A percentile compares a stretch with the other conserved stretches of the same genome.
Conservation (phyloP, 1,140 invertebrate species). For the Drosophila ogumai region DNA sequence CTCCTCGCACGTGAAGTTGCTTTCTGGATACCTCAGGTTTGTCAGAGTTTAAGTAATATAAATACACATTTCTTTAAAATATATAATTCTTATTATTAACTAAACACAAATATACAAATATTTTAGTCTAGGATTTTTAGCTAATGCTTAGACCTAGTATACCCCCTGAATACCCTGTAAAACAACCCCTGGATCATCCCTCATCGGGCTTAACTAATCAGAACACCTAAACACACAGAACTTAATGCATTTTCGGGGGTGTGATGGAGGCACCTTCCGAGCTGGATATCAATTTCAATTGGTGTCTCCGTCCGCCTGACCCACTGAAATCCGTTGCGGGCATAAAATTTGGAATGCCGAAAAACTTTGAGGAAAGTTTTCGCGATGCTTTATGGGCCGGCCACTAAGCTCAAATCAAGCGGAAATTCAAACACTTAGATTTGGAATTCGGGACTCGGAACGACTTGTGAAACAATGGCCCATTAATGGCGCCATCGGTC, state of each 20-base stretch:
- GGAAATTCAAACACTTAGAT: constrained; percentile 50
- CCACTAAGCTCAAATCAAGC: constrained; percentile 66
- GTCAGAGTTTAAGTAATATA: background rate
- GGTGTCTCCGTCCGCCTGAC: constrained; percentile 51
- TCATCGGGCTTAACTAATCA: background rate
- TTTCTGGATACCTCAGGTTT: background rate
- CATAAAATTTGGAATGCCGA: constrained; percentile 64
- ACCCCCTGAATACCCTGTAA: background rate
- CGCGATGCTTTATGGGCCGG: constrained; percentile 58
- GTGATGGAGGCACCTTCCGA: constrained; percentile 38
- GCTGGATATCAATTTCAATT: constrained; percentile 61
- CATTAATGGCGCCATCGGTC: constrained; percentile 66
- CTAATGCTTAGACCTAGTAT: background rate
- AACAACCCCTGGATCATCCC: constrained; percentile 7
- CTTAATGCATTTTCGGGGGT: constrained; percentile 40
- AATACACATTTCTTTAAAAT: background rate
- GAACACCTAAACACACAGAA: constrained; percentile 65
- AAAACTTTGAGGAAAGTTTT: constrained; percentile 54
- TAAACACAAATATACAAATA: background rate
- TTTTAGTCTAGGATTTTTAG: background rate
- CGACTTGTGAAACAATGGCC: constrained; percentile 72
- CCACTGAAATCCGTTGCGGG: constrained; percentile 50
- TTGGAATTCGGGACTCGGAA: constrained; percentile 21
- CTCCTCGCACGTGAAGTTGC: constrained; percentile 5
- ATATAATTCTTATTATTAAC: background rate